phyloP scores from a whole-genome alignment of 1,140 invertebrate species.

The Rhysida immarginata region DNA sequence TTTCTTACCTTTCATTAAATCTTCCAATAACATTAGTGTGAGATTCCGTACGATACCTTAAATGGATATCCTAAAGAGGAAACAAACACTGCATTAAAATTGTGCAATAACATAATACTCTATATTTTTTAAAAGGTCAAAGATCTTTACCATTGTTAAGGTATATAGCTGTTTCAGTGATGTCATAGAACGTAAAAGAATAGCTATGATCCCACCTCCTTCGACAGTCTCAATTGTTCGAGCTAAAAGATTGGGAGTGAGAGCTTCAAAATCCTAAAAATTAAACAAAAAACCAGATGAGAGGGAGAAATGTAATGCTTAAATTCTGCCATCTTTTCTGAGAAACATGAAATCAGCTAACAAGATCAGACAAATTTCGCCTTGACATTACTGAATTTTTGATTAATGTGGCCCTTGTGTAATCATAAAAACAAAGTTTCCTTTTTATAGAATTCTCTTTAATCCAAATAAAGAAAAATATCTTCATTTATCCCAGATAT shows the following conservation, averaged over 20 bases:
- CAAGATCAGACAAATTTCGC: no score
- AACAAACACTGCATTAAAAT: not conserved
- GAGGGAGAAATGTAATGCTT: no score
- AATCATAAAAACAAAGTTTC: no score
- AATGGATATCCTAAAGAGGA: constrained; percentile 68
- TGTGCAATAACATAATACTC: not conserved
- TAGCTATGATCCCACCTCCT: constrained; percentile 85
- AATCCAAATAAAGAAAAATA: no score
- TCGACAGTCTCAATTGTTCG: constrained; percentile 96
- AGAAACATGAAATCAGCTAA: no score
- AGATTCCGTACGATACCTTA: constrained; percentile 83
- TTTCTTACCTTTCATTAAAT: constrained; percentile 73
- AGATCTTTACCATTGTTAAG: constrained; percentile 61
- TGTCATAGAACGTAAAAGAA: constrained; percentile 63
- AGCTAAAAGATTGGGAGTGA: constrained; percentile 96
- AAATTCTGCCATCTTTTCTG: no score
- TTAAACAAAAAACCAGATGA: no score
- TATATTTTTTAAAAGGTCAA: not conserved
- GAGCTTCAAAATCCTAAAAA: constrained; percentile 87
- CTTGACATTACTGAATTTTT: no score
- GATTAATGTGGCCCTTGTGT: no score
- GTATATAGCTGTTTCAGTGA: constrained; percentile 91
- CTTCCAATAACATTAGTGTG: constrained; percentile 80
- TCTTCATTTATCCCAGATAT: no score
- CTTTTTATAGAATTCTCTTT: no score